These are phyloP conservation scores for Andinoacara biseriatus DNA, from an alignment of 2,113 vertebrate species.

Conservation along the genomic window DNA sequence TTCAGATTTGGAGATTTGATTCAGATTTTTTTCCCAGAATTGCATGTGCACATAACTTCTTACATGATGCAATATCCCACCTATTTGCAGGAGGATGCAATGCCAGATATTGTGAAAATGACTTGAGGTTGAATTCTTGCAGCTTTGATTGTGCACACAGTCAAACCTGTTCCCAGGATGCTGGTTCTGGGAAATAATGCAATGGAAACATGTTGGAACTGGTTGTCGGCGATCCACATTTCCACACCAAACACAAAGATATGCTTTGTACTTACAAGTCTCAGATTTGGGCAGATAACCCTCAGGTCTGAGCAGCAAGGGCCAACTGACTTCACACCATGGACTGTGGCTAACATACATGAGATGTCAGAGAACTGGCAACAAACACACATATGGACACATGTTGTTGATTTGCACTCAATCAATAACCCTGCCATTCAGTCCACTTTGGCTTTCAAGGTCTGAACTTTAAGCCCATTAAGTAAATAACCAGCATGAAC, in stretches of 20 bases:
- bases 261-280: neutral
- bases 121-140: neutral
- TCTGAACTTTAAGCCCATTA: conserved; percentile 62
- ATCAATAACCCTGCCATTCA: conserved; percentile 41
- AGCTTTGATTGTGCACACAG: conserved; percentile 17
- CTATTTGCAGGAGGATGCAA: neutral
- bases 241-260: neutral
- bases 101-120: neutral
- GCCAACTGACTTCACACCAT: neutral
- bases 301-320: neutral
- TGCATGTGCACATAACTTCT: neutral
- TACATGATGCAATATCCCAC: conserved; percentile 38
- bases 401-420: neutral
- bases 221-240: conserved; percentile 6
- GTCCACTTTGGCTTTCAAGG: conserved; percentile 25
- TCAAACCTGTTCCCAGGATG: conserved; percentile 38
- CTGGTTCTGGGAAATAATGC: conserved; percentile 26
- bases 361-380: neutral
- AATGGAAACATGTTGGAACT: conserved; percentile 60
- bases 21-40: too few relatives aligned
- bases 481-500: conserved; percentile 45
- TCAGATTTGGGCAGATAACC: neutral
- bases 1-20: too few relatives aligned
- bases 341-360: neutral
- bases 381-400: neutral